These are phyloP conservation scores for Anguilla pacifica DNA, from an alignment of 2,797 vertebrate species.

Conservation along the genomic window DNA sequence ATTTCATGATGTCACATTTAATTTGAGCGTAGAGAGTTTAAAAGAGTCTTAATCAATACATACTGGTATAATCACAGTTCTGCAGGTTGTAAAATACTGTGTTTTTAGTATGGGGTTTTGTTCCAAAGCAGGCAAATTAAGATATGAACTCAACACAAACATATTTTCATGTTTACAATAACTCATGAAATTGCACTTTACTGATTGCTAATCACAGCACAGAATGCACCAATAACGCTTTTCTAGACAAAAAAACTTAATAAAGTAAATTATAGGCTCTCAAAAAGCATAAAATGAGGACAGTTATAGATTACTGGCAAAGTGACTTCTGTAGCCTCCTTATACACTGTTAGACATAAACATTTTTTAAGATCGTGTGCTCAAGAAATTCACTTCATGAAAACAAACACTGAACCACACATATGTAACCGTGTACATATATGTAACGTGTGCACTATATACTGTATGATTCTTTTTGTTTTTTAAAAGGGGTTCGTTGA, in stretches of 20 bases:
- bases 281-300: constrained; percentile 54
- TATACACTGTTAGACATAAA: constrained; percentile 28
- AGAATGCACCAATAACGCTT: constrained; percentile 66
- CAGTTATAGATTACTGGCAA: constrained; percentile 38
- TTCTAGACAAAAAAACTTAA: constrained; percentile 36
- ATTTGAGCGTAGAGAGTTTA: constrained; percentile 65
- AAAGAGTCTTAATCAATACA: constrained; percentile 53
- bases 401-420: constrained; percentile 38
- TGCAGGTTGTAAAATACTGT: constrained; percentile 50
- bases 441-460: constrained; percentile 28
- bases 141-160: constrained; percentile 56
- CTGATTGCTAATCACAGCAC: constrained; percentile 80
- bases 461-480: constrained; percentile 26
- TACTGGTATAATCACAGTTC: constrained; percentile 60
- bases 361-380: constrained; percentile 29
- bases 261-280: constrained; percentile 28
- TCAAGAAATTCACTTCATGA: constrained; percentile 32
- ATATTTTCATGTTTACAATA: constrained; percentile 59
- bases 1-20: constrained; percentile 47
- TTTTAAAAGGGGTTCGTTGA: constrained; percentile 29
- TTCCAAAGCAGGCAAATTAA: constrained; percentile 61
- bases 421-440: constrained; percentile 23
- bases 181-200: constrained; percentile 77
- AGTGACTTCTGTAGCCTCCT: constrained; percentile 10
- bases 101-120: constrained; percentile 23